Evolutionary conservation across 1,140 invertebrate genomes (phyloP).

Genomic region (Onthophagus taurus): DNA sequence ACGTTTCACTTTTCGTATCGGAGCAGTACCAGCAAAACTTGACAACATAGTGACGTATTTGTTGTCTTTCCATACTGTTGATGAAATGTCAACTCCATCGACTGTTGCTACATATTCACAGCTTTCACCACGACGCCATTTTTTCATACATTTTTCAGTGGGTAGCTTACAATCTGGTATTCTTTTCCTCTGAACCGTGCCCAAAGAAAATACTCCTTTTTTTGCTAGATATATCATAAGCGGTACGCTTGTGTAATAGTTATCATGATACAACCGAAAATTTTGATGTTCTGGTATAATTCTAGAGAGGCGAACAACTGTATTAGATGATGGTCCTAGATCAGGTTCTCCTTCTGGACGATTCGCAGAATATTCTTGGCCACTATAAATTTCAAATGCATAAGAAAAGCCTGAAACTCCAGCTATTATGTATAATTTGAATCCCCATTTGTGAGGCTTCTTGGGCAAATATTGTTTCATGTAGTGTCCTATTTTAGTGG

Average conservation of each 20-base stretch:
- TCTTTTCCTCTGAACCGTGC: slow-evolving; percentile 2
- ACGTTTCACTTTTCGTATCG: background rate
- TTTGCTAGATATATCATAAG: slow-evolving; percentile 6
- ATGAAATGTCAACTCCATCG: slow-evolving; percentile 3
- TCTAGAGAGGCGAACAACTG: slow-evolving; percentile 12
- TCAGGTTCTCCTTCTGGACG: slow-evolving; percentile 8
- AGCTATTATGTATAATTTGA: slow-evolving; percentile 29
- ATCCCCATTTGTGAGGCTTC: slow-evolving; percentile 37
- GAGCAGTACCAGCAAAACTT: background rate
- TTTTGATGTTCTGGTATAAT: slow-evolving; percentile 4
- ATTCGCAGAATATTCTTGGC: background rate
- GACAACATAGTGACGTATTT: slow-evolving; percentile 5
- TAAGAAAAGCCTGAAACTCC: slow-evolving; percentile 17
- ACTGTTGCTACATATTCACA: slow-evolving; percentile 37
- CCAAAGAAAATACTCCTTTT: slow-evolving; percentile 1
- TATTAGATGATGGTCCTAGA: slow-evolving; percentile 13
- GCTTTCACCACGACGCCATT: slow-evolving; percentile 5
- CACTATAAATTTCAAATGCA: slow-evolving; percentile 20
- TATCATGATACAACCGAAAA: slow-evolving; percentile 6
- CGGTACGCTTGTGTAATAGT: slow-evolving; percentile 7
- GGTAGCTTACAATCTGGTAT: slow-evolving; percentile 7
- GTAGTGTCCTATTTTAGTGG: slow-evolving; percentile 15
- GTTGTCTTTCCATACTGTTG: background rate
- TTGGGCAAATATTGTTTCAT: slow-evolving; percentile 23
- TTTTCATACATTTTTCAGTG: background rate